Percentiles rank a stretch among this genome's conserved stretches.
Conservation (phyloP, 2,888 invertebrate genomes). For the Strigamia crassipes region DNA sequence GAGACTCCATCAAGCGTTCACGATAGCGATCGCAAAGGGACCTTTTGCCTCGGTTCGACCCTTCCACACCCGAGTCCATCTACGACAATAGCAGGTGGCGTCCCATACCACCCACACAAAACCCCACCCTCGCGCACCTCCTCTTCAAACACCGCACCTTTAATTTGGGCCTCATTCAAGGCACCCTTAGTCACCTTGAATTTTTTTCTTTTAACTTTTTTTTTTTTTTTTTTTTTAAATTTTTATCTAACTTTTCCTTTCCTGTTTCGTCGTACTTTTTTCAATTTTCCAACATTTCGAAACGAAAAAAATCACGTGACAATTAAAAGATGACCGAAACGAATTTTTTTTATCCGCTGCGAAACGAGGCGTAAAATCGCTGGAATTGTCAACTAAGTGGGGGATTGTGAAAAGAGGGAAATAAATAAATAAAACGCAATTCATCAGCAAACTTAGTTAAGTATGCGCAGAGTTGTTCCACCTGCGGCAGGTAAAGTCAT, state of each 20-base stretch:
- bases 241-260: neutral
- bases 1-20: neutral
- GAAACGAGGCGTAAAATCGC: neutral
- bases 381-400: neutral
- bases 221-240: no score
- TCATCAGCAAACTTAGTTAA: constrained; percentile 39
- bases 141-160: constrained; percentile 18
- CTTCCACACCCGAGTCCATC: constrained; percentile 10
- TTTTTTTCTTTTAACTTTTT: neutral
- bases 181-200: constrained; percentile 31
- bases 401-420: neutral
- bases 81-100: constrained; percentile 31
- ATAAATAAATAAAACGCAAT: constrained; percentile 14
- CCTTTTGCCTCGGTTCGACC: neutral
- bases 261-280: constrained; percentile 18
- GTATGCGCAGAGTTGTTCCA: constrained; percentile 37
- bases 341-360: neutral
- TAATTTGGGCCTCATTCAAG: constrained; percentile 19
- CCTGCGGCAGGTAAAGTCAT: constrained; percentile 34
- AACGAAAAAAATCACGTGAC: neutral
- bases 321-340: no score
- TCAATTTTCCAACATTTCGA: neutral
- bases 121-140: neutral
- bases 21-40: neutral
- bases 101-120: constrained; percentile 13